Base-by-base conservation (phyloP, 1,140 invertebrate genomes). In the Trichonephila clavipes region DNA sequence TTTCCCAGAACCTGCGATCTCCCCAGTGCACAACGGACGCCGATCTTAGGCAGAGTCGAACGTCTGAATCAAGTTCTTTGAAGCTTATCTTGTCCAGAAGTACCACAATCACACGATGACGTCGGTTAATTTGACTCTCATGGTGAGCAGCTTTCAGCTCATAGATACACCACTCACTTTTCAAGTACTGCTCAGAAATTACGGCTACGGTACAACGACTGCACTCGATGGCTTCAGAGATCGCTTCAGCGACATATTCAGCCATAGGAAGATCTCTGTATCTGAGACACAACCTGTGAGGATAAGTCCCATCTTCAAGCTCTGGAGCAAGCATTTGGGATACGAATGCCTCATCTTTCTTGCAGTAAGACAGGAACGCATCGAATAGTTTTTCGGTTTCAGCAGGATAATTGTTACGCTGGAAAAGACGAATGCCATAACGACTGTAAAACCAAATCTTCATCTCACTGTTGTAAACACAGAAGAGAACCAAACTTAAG, bases 111-210 rank as follows among this genome's bases (percentile, higher is more conserved):
- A 99, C 96, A 94, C 98, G 97, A 95, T 97, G 97, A 93, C 97
- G 96, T 1, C 83, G n/a, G 40, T 98, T 96, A 82, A 98, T 96
- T 34, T 99, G 96, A 40, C 98, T 97, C 95, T 98, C 98, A 95
- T 98, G 98, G 95, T 99, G 98, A 18, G 98, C 98, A 14, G 98
- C 98, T 96, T 98, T 98, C 96, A 99, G 98, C 95, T 99, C 98
- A 95, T 98, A 98, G 24, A 98, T 97, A 95, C 98, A 98, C 98
- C 98, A 99, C 95, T 99, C 98, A 12, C 98, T 98, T 96, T 98
- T 98, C 94, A 99, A 97, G 95, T 99, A 99, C 95, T 98, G 98
- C 95, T 98, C 98, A 66, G 98, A 98, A 19, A 99, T 96, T 92
- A 99, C 97, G 96, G 99, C 97, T 82, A 99, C 98, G 19, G 98